Base-by-base conservation (phyloP, 1,140 invertebrate genomes). In the Hetaerina americana region DNA sequence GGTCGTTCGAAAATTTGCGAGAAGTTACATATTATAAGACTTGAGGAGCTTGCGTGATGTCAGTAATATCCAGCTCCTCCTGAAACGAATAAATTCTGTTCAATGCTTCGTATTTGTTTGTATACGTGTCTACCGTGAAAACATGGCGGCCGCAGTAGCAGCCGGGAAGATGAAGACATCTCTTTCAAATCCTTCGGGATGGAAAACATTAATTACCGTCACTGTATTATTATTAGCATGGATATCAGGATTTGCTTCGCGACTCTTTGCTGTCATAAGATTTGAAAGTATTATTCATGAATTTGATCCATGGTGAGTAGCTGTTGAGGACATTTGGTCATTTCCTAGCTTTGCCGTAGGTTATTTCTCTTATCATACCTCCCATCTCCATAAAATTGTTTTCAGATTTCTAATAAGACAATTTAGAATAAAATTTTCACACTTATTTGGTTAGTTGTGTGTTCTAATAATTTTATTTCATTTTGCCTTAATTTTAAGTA, bases 231-330 rank as follows among this genome's bases (percentile, higher is more conserved):
- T 93, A 31, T 85, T 99, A 76, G 95, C 96, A 79, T 99, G 96
- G 94, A 87, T 99, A 73, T 94, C 94, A 76, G 97, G 96, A 74
- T 99, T 99, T 82, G 92, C 96, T 66, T 96, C 96, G 71, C 88
- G 98, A 78, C 86, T 99, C 68, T 99, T 99, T 84, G 96, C 98
- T 74, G 97, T 99, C 68, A 98, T 99, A 78, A 88, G 97, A 73
- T 99, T 99, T 82, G 98, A 99, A 84, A 98, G 95, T 84, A 99
- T 99, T 78, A 99, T 99, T 81, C 98, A 99, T 82, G 98, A 99
- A 83, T 99, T 99, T 81, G 98, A 99, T 86, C 98, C 98, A 81
- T 99, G 97, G 96, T 97, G 86, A 87, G 90, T 27, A 27, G 24
- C n/a, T 73, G 27, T 66, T 26, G 26, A 15, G n/a, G n/a, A n/a